These are phyloP conservation scores for Drosophila sordidapex DNA, from an alignment of 2,888 invertebrate species.

Conservation along the genomic window DNA sequence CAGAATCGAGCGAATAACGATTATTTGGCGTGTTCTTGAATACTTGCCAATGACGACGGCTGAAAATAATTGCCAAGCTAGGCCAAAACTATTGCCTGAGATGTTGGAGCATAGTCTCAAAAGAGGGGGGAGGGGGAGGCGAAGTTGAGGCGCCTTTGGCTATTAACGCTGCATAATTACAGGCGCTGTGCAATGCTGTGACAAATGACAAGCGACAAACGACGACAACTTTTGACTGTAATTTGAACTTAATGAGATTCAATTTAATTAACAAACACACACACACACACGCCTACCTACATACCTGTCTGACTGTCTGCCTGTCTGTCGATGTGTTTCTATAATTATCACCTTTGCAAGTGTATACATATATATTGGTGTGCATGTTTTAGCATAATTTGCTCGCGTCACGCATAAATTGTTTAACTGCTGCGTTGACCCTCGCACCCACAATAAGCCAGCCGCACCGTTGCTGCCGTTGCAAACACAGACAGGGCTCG, in stretches of 20 bases:
- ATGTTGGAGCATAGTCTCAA: background rate
- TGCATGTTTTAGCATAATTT: conserved; percentile 54
- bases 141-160: conserved; percentile 7
- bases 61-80: conserved; percentile 42
- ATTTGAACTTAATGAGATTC: conserved; percentile 78
- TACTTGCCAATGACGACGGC: conserved; percentile 55
- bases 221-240: conserved; percentile 60
- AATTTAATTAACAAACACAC: conserved; percentile 64
- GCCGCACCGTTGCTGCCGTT: background rate
- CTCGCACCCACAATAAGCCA: conserved; percentile 47
- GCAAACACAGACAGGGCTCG: conserved; percentile 11
- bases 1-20: conserved; percentile 10
- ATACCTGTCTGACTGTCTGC: background rate
- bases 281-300: conserved; percentile 11
- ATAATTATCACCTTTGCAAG: conserved; percentile 54
- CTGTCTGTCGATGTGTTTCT: conserved; percentile 11
- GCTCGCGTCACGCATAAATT: conserved; percentile 45
- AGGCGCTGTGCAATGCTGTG: conserved; percentile 58
- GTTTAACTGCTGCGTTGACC: conserved; percentile 45
- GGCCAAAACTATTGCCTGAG: background rate
- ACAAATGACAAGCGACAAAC: conserved; percentile 44
- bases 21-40: conserved; percentile 60
- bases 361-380: conserved; percentile 10
- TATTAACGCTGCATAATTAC: conserved; percentile 69
- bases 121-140: background rate